Evolutionary conservation across 2,113 vertebrate genomes (phyloP), one percentile per base, ranked within the genome.

Genomic region (Amblyopsis rosae): DNA sequence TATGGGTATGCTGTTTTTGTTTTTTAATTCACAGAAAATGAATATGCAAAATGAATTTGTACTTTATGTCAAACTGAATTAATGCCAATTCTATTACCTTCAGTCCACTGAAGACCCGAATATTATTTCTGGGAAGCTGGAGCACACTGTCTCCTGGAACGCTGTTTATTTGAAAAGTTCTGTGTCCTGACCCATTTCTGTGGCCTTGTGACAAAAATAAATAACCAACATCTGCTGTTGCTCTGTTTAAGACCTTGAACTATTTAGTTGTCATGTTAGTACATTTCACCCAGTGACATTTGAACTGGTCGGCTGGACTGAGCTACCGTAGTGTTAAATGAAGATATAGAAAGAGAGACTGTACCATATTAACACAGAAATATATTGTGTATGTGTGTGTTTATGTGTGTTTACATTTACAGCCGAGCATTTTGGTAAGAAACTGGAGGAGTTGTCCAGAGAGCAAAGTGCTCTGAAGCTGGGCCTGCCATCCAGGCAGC

Each of bases 401-500:
- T 19, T 51, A 16, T 70, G 50, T 41, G 10, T 60, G 12, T 60
- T 51, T 69, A 3, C 76, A 17, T 70, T 66, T 83, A 12, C 77
- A 98, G 96, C 94, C 0, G 95, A 96, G 82, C 91, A 73, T 15
- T 90, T 96, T 75, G 92, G 89, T 67, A 79, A 78, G 60, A 94
- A 94, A 82, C 70, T 96, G 70, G 94, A 95, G 79, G 94, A 95
- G 67, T 82, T 98, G 84, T 90, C 91, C 62, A 88, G 80, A 32
- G 95, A 96, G 82, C 86, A 83, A 67, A 84, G 76, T 1, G 59
- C 80, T 19, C 89, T 95, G 47, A 89, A 89, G 72, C 92, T 94
- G 82, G 92, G 87, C 59, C 92, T 98, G 67, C 96, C 95, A 54
- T 98, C 95, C 62, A 91, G 81, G 47, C 94, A 95, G 79, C 95